Conservation (phyloP, 2,113 vertebrate species). For the Glareola pratincola region DNA sequence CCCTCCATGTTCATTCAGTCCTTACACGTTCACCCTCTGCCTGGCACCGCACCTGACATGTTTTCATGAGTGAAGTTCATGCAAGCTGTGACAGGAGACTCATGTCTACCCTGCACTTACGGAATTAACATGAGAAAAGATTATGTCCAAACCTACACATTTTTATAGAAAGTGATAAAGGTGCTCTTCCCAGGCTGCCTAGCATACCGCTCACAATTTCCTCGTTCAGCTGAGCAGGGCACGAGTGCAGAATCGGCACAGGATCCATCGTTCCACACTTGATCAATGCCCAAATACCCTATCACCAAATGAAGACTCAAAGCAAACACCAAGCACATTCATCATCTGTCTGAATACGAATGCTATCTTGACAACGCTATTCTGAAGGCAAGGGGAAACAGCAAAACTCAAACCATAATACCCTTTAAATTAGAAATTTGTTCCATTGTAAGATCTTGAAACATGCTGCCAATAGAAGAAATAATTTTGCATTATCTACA, state of each 20-base stretch:
- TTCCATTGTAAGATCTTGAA: background rate
- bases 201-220: accelerated
- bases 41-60: background rate
- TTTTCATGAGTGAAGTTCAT: background rate
- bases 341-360: background rate
- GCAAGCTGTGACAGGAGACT: background rate
- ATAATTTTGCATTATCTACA: background rate
- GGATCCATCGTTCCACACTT: no score
- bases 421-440: background rate
- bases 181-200: background rate
- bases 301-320: background rate
- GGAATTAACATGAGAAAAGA: background rate
- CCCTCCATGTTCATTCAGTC: background rate
- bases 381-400: background rate
- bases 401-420: background rate
- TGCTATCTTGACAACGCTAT: background rate
- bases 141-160: background rate
- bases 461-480: background rate
- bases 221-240: background rate
- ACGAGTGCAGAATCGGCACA: accelerated
- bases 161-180: background rate
- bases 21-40: background rate
- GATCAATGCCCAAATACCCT: background rate
- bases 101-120: background rate
- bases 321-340: background rate